Conservation (phyloP, 2,888 invertebrate genomes). For the Drosophila peninsularis region DNA sequence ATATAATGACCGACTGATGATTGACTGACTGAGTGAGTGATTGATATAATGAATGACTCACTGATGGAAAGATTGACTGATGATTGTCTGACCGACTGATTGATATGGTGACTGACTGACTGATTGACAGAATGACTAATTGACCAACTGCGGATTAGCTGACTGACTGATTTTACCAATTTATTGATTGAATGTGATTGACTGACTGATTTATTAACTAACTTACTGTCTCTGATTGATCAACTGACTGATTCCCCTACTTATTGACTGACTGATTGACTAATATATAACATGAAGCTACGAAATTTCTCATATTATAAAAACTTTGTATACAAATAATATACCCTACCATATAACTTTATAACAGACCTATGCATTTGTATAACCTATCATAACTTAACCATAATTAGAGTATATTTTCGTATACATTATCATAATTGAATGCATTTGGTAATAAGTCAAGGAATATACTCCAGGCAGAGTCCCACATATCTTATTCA, state of each 20-base stretch:
- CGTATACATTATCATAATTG: neutral
- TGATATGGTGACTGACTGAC: neutral
- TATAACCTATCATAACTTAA: neutral
- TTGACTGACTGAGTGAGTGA: too few species aligned
- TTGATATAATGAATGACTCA: neutral
- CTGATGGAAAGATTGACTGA: neutral
- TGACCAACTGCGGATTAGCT: neutral
- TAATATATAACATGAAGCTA: too few species aligned
- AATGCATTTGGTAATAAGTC: conserved; percentile 1
- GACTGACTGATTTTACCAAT: neutral
- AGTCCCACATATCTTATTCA: conserved; percentile 9
- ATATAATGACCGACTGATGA: neutral
- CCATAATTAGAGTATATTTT: neutral
- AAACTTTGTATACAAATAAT: neutral
- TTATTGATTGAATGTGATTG: neutral
- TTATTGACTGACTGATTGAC: neutral
- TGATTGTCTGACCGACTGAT: neutral
- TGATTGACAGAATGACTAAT: neutral
- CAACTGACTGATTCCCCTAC: neutral
- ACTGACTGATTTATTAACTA: neutral
- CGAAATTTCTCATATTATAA: neutral
- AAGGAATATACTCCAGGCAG: neutral
- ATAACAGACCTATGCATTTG: too few species aligned
- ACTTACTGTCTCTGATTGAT: neutral
- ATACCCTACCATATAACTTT: neutral